These are phyloP conservation scores for Caenorhabditis elegans DNA, from an alignment of 1,140 invertebrate genomes.

Conservation along the genomic window WBcel235 BX284602.5:4631501-4632000, in stretches of 20 bases:
- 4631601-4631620: not conserved
- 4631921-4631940: not conserved
- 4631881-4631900: not conserved
- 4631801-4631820: too few species aligned
- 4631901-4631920: conserved; percentile 17
- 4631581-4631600: not conserved
- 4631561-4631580: not conserved
- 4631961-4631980: not conserved
- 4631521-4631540: not conserved
- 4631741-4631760: too few species aligned
- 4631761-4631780: too few species aligned
- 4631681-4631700: too few species aligned
- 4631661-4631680: too few species aligned
- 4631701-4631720: too few species aligned
- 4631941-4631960: conserved; percentile 7
- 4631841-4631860: not conserved
- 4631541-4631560: not conserved
- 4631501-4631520: conserved; percentile 1
- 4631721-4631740: too few species aligned
- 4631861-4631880: not conserved
- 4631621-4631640: not conserved
- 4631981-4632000: not conserved
- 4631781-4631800: not conserved
- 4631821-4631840: conserved; percentile 9
- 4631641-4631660: too few species aligned